These are phyloP conservation scores for Trematomus bernacchii DNA, from an alignment of 2,797 vertebrate species.

Conservation along the genomic window DNA sequence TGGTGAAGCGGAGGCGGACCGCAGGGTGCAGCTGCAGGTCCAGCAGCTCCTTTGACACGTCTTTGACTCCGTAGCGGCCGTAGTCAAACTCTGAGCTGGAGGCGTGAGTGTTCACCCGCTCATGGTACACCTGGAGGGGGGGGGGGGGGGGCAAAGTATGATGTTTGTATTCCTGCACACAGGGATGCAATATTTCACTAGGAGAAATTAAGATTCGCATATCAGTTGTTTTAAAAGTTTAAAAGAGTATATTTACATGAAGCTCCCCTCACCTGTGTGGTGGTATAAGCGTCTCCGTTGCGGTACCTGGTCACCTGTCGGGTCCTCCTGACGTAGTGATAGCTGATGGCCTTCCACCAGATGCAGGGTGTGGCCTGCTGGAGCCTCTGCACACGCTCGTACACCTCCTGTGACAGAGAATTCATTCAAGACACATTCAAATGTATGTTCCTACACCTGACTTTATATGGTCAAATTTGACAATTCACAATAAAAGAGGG, in stretches of 20 bases:
- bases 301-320: constrained; percentile 93
- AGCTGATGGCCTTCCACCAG: constrained; percentile 98
- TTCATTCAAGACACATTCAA: background rate
- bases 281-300: constrained; percentile 93
- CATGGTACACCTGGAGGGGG: constrained; percentile 88
- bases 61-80: constrained; percentile 87
- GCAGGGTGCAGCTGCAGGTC: constrained; percentile 82
- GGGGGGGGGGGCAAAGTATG: constrained; percentile 50
- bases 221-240: constrained; percentile 35
- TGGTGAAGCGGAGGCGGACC: constrained; percentile 86
- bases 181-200: constrained; percentile 35
- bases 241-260: background rate
- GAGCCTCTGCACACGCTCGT: constrained; percentile 90
- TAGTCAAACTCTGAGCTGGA: constrained; percentile 89
- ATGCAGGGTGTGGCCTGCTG: constrained; percentile 93
- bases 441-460: background rate
- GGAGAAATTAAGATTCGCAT: constrained; percentile 46
- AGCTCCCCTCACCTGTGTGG: constrained; percentile 83
- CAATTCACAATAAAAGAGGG: no score
- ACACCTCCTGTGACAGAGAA: constrained; percentile 81
- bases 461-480: no score
- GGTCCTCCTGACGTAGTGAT: constrained; percentile 92
- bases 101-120: constrained; percentile 87
- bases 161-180: constrained; percentile 36
- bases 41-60: constrained; percentile 86